Conservation (phyloP, 1,140 invertebrate species). For the Macrocentrus cingulum region DNA sequence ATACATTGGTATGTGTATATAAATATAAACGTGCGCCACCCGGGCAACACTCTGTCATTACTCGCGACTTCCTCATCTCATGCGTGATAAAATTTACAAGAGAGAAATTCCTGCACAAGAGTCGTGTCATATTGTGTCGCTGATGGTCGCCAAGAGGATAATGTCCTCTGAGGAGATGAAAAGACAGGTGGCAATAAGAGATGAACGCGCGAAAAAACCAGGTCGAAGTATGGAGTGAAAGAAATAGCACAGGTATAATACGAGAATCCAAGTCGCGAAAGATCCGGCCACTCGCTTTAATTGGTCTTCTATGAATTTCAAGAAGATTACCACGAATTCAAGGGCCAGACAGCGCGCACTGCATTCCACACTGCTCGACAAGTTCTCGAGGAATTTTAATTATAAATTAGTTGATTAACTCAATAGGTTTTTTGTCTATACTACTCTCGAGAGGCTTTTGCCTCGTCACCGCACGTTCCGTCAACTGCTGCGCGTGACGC, state of each 20-base stretch:
- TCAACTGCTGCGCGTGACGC: constrained; percentile 24
- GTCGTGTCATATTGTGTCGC: constrained; percentile 2
- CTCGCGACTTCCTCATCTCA: constrained; percentile 20
- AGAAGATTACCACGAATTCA: constrained; percentile 53
- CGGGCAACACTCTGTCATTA: constrained; percentile 18
- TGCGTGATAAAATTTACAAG: constrained; percentile 8
- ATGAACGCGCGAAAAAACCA: too few species aligned
- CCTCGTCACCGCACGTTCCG: constrained; percentile 20
- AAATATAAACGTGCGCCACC: background rate
- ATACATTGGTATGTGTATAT: too few species aligned
- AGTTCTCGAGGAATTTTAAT: constrained; percentile 57
- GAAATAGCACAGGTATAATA: too few species aligned
- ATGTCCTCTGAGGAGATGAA: too few species aligned
- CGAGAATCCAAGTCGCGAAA: too few species aligned
- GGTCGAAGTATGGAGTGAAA: too few species aligned
- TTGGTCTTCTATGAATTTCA: constrained; percentile 60
- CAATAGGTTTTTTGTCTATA: constrained; percentile 59
- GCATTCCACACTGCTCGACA: constrained; percentile 24
- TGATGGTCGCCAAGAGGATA: constrained; percentile 10
- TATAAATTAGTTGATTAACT: constrained; percentile 63
- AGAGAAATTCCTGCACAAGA: constrained; percentile 2
- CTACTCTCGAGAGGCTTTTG: constrained; percentile 47
- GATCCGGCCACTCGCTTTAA: too few species aligned
- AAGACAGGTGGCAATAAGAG: too few species aligned
- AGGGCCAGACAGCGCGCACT: constrained; percentile 44